Base-by-base conservation (phyloP, 2,113 vertebrate species). In the Herpetotheres cachinnans region DNA sequence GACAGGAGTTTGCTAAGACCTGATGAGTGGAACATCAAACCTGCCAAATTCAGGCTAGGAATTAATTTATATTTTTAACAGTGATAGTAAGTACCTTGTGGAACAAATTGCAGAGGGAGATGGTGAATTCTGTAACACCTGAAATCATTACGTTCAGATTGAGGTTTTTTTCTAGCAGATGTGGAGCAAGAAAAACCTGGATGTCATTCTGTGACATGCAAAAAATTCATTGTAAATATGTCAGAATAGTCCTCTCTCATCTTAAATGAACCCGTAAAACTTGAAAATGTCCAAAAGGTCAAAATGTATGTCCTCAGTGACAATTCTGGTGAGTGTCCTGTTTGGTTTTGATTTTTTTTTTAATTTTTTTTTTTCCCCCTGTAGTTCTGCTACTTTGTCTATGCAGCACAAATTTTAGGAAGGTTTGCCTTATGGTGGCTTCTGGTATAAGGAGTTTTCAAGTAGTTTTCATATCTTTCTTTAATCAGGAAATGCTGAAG, bases 401-500 rank as follows among this genome's bases (percentile, higher is more conserved):
- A 3, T 46, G 40, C 56, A 50, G 18, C 2, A 4, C 13, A 44
- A 8, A 56, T 59, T 74, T 52, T 47, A 52, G 52, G 71, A 15
- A 82, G n/a, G 32, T 34, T 62, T 66, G 20, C 54, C 4, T 89
- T 74, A 30, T 0, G 1, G 16, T 81, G 38, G 42, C 13, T 93
- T 84, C 55, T 61, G 27, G 25, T 56, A 10, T 56, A 70, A 69
- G 27, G 85, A 62, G 24, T 78, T 82, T 88, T 89, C 58, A 94
- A 61, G 49, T 34, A 30, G 38, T 49, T 79, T 78, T 72, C 8
- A 1, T 22, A 11, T 59, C 3, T 58, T 26, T 55, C 73, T 94
- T 85, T 16, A 56, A 95, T 34, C 94, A 99, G 99, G 99, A 99
- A 95, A 99, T 99, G 99, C 90, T 99, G 49, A 99, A 99, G 81